Evolutionary conservation across 2,113 vertebrate genomes (phyloP).

Genomic region (Kryptolebias marmoratus): DNA sequence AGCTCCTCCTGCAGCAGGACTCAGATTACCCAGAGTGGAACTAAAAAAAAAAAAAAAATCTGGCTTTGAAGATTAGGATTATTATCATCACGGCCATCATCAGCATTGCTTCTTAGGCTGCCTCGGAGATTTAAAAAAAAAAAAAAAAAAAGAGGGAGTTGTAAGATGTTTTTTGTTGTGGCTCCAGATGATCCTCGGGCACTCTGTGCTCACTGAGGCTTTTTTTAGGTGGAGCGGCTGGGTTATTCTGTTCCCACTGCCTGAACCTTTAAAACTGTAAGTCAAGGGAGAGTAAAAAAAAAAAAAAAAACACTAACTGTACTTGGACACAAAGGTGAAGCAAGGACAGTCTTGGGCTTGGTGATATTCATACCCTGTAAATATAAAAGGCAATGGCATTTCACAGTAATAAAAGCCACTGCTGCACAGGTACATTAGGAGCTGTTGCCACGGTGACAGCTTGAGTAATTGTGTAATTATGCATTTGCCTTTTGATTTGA

Average conservation of each 20-base stretch:
- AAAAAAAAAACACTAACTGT: background rate
- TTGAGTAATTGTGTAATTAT: conserved; percentile 30
- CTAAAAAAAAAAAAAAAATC: background rate
- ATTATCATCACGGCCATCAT: background rate
- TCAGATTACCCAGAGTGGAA: conserved; percentile 14
- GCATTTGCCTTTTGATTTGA: conserved; percentile 23
- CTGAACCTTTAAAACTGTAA: conserved; percentile 25
- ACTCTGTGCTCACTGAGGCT: conserved; percentile 29
- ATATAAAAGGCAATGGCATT: conserved; percentile 5
- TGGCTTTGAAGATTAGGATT: background rate
- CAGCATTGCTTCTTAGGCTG: too few species aligned
- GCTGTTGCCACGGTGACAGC: conserved; percentile 12
- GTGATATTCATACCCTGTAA: conserved; percentile 22
- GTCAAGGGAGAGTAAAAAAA: background rate
- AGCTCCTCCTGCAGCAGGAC: conserved; percentile 33
- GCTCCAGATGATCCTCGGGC: conserved; percentile 34
- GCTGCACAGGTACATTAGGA: background rate
- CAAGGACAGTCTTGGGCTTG: background rate
- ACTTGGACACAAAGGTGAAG: conserved; percentile 23
- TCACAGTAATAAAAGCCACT: background rate
- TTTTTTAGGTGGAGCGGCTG: conserved; percentile 33
- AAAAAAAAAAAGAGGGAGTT: conserved; percentile 5
- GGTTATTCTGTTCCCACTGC: conserved; percentile 25
- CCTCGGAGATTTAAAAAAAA: background rate
- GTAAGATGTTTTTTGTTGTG: conserved; percentile 24